Evolutionary conservation across 2,888 invertebrate species (phyloP), one percentile per base, ranked within the genome.

Genomic region (Drosophila mimetica): DNA sequence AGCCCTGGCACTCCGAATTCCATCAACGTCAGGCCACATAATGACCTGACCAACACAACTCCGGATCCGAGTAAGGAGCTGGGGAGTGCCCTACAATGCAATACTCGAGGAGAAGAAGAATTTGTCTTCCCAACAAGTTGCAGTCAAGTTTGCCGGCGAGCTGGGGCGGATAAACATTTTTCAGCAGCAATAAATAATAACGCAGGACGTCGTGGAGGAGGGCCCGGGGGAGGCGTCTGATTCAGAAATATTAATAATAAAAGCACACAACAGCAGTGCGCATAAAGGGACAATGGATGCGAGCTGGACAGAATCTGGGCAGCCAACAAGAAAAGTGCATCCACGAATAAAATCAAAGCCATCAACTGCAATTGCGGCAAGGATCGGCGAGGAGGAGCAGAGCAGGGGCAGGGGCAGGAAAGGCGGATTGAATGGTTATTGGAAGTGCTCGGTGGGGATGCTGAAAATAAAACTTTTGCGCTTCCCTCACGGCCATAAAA

Each of bases 271-370:
- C 79, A 69, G 70, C 63, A 72, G 66, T 44, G 59, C 71, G 71
- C 78, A 86, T 80, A 86, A 84, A 83, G 78, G 78, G 84, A 58
- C 78, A 84, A 84, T 83, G 74, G 86, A 88, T 86, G 78, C 76
- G 74, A 53, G 64, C 74, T 64, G 55, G 66, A 59, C 73, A 48
- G 64, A 71, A 57, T 71, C 57, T 57, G 58, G 66, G 71, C 67
- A 79, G 60, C 71, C 87, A 87, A 75, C 85, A 75, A 74, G 88
- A 86, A 88, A 88, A 88, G 84, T 85, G 81, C 86, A 85, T 86
- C 77, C 86, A 88, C 84, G 86, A 88, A 85, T 85, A 88, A 86
- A 85, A 85, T 85, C 84, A 85, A 86, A 85, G 84, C 84, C 84
- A 85, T 85, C 84, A 85, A 84, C 88, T 85, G 83, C 81, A 83